A percentile compares a stretch with the other conserved stretches of the same genome.
Conservation (phyloP, 2,113 vertebrate genomes). For the Ahaetulla prasina region DNA sequence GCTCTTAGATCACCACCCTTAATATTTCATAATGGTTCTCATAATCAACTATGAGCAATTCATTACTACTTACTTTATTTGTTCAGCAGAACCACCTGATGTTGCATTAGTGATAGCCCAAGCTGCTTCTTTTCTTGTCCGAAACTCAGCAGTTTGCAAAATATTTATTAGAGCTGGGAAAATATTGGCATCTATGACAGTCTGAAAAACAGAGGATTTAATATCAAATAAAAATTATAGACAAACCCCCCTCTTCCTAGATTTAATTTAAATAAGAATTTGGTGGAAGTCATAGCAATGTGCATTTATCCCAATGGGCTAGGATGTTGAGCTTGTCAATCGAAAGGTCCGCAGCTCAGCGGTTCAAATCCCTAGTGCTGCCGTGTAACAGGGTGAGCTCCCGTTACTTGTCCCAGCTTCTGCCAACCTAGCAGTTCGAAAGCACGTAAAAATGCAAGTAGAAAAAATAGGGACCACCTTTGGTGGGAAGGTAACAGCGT, state of each 20-base stretch:
- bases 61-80: constrained; percentile 79
- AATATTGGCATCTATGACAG: constrained; percentile 91
- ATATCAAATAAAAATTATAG: background rate
- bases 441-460: no score
- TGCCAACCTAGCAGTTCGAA: no score
- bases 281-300: background rate
- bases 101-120: constrained; percentile 98
- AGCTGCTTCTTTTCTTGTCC: constrained; percentile 95
- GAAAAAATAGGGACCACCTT: no score
- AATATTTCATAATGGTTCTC: background rate
- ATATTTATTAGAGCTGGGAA: constrained; percentile 93
- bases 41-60: background rate
- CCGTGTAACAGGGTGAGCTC: no score
- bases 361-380: no score
- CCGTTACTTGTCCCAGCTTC: no score
- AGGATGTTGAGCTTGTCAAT: no score
- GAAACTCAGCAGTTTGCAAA: constrained; percentile 94
- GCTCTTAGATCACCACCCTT: background rate
- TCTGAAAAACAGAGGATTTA: constrained; percentile 69
- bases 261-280: background rate
- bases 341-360: no score
- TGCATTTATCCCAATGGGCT: background rate
- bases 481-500: no score
- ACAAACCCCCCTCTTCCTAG: background rate
- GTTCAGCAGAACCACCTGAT: constrained; percentile 92